Percentiles rank a stretch among this genome's conserved stretches.
These are phyloP conservation scores for Loris lydekkerianus DNA, from an alignment of 2,797 vertebrate genomes.

Conservation along the genomic window DNA sequence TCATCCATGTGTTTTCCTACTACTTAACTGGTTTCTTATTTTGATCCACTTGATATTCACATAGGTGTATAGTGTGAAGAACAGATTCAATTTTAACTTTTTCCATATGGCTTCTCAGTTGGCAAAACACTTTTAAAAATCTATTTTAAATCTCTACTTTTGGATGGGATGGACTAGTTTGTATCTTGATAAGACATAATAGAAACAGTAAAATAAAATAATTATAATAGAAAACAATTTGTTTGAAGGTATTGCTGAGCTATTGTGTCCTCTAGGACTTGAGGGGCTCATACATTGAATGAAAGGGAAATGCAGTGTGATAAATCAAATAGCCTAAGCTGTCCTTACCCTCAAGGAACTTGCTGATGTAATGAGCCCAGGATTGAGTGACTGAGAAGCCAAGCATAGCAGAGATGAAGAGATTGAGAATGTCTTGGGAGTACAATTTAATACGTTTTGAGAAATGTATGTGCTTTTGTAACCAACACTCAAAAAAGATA, in stretches of 20 bases:
- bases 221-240: slow-evolving; percentile 38
- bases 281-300: background rate
- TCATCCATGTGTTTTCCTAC: slow-evolving; percentile 28
- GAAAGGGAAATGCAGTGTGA: background rate
- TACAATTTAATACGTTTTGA: slow-evolving; percentile 47
- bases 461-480: background rate
- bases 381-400: background rate
- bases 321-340: background rate
- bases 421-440: background rate
- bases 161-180: slow-evolving; percentile 26
- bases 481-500: background rate
- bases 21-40: slow-evolving; percentile 54
- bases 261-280: background rate
- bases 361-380: background rate
- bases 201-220: slow-evolving; percentile 52
- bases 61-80: slow-evolving; percentile 73
- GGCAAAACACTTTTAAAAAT: slow-evolving; percentile 63
- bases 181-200: slow-evolving; percentile 51
- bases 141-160: slow-evolving; percentile 65
- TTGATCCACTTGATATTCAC: slow-evolving; percentile 62
- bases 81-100: slow-evolving; percentile 75
- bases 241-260: background rate
- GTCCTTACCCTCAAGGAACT: slow-evolving; percentile 5
- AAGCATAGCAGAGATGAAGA: background rate
- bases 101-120: slow-evolving; percentile 71